A percentile compares a stretch with the other conserved stretches of the same genome.
Conservation (phyloP, 2,797 vertebrate species). For the Mormyrus proboscirostris region DNA sequence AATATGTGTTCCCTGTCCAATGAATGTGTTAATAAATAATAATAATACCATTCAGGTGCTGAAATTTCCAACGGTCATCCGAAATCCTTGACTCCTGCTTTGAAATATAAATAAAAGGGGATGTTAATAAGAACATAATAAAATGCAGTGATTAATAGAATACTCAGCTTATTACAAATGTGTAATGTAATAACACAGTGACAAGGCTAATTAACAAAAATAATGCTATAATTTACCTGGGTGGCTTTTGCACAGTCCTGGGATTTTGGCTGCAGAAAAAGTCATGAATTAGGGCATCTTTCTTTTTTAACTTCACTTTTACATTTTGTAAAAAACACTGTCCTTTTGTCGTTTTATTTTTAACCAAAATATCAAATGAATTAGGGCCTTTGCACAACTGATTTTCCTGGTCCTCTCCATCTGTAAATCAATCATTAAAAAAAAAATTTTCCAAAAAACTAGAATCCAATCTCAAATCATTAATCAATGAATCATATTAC, state of each 20-base stretch:
- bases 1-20: background rate
- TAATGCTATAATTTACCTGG: background rate
- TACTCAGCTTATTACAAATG: background rate
- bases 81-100: background rate
- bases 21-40: background rate
- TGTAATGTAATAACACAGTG: background rate
- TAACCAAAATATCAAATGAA: background rate
- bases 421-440: background rate
- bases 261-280: background rate
- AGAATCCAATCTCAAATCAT: background rate
- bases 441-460: background rate
- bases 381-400: background rate
- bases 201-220: background rate
- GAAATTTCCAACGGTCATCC: background rate
- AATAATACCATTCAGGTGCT: background rate
- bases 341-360: background rate
- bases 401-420: background rate
- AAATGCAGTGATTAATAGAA: background rate
- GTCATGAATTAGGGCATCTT: background rate
- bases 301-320: background rate
- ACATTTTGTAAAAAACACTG: background rate
- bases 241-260: background rate
- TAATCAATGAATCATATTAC: background rate
- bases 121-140: background rate
- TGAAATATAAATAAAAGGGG: background rate